These are phyloP conservation scores for Drosophila vallismaia DNA, from an alignment of 2,888 invertebrate genomes.

Conservation along the genomic window DNA sequence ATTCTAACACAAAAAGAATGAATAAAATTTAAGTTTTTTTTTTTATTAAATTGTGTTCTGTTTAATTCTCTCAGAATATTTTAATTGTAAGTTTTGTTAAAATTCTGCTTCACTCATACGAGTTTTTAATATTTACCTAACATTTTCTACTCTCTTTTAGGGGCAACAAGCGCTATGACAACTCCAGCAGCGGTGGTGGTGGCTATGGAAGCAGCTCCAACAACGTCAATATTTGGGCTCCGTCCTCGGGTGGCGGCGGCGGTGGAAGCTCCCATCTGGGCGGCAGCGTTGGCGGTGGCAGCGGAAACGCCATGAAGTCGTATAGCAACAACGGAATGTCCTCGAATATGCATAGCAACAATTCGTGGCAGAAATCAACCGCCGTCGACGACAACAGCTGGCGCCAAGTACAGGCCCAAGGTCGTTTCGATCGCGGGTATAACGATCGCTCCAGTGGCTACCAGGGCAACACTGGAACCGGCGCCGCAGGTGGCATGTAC, in stretches of 20 bases:
- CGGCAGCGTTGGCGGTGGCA: constrained; percentile 58
- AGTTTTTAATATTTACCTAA: neutral
- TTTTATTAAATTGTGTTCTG: neutral
- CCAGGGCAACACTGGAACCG: constrained; percentile 66
- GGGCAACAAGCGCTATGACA: constrained; percentile 82
- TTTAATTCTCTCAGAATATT: neutral
- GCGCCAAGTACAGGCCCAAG: constrained; percentile 81
- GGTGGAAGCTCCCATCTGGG: constrained; percentile 64
- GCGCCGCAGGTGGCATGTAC: constrained; percentile 70
- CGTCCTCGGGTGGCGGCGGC: constrained; percentile 64
- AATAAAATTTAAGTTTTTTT: constrained; percentile 13
- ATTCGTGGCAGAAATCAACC: constrained; percentile 80
- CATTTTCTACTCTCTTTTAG: constrained; percentile 23
- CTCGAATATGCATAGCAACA: constrained; percentile 74
- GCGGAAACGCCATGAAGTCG: constrained; percentile 77
- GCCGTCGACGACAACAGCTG: constrained; percentile 76
- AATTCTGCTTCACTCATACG: neutral
- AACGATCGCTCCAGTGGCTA: constrained; percentile 83
- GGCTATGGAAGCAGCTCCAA: constrained; percentile 67
- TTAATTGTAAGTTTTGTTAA: neutral
- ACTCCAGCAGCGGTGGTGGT: constrained; percentile 68
- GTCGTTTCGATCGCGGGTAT: constrained; percentile 83
- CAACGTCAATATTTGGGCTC: constrained; percentile 71
- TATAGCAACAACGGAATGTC: constrained; percentile 82
- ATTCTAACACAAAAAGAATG: neutral